Evolutionary conservation across 2,113 vertebrate species (phyloP), one percentile per base, ranked within the genome.

Genomic region (Grammomys dolichurus): DNA sequence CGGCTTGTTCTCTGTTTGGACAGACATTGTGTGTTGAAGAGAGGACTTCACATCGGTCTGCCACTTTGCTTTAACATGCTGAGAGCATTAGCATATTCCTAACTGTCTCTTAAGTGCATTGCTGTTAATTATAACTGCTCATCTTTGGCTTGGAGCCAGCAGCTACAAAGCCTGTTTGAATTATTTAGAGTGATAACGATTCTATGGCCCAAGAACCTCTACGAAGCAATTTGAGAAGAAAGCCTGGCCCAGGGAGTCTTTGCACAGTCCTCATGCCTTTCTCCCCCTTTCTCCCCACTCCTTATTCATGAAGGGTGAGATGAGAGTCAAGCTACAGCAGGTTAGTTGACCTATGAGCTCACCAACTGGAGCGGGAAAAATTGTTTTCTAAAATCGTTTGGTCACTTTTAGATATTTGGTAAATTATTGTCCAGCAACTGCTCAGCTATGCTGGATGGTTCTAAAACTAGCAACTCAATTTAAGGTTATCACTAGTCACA

Each of bases 61-160:
- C 20, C 69, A 54, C 36, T 91, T 58, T 56, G 40, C 69, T n/a
- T 82, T 82, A 73, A 36, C 33, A 0, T 78, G 77, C 36, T n/a
- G 78, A 84, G 63, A 75, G 11, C 67, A 72, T 96, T 89, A 89
- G 56, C 95, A 76, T 93, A 73, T 92, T 90, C 90, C 88, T 28
- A 51, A 46, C 43, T 46, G 91, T 87, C 89, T 93, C 93, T 89
- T 73, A 86, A 69, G 84, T 95, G 36, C 3, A 20, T 43, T 75
- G n/a, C 17, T 75, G 82, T 91, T 96, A 95, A 92, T 96, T 94
- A 91, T 95, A 88, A 92, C 90, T 97, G 92, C 93, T 91, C 93
- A 84, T 95, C 69, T 86, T 92, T 94, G 96, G 60, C 51, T 90
- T 87, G 31, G 69, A 90, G 80, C 90, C 90, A 96, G 46, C 82